Base-by-base conservation (phyloP, 2,888 invertebrate genomes). In the Caenorhabditis becei region DNA sequence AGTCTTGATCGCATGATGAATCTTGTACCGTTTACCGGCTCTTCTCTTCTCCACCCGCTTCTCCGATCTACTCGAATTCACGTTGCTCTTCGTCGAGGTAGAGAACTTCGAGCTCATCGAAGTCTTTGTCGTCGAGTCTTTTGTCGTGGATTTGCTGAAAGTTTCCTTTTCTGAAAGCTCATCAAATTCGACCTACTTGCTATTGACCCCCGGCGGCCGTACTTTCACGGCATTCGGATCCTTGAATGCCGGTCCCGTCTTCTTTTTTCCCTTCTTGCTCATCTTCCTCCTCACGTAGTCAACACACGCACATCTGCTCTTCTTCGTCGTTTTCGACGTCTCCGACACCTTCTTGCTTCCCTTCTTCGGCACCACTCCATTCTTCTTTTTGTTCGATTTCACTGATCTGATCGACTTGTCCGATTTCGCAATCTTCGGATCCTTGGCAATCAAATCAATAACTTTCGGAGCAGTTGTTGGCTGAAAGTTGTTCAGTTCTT, bases 271-370 rank as follows among this genome's bases (percentile, higher is more conserved):
- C 26, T 67, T 67, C 47, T 32, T 23, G 18, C 70, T 59, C 37
- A 78, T 44, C 37, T 78, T 66, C 23, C 41, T 80, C 62, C 65
- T 74, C 47, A 80, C 44, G 53, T 74, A 75, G 14, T 80, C 74
- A 1, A 80, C 2, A 53, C 80, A 80, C 5, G 74, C 74, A 61
- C 80, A 80, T 26, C 59, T 49, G 4, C 24, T 35, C 24, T 53
- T 74, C 56, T 63, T 63, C 18, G 32, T 72, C 32, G 7, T 41
- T 4, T 28, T 20, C 26, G 16, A 32, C 26, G 59, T 58, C 41
- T 18, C 26, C 18, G 16, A 1, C 20, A 32, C 16, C 20, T 65
- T 65, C 32, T 62, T 69, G n/a, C 61, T 66, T 49, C 66, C 41
- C 26, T 47, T 26, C 23, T 51, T 61, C 44, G 28, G 53, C 20